Evolutionary conservation across 2,797 vertebrate species (phyloP), one percentile per base, ranked within the genome.

Genomic region (Falco cherrug): DNA sequence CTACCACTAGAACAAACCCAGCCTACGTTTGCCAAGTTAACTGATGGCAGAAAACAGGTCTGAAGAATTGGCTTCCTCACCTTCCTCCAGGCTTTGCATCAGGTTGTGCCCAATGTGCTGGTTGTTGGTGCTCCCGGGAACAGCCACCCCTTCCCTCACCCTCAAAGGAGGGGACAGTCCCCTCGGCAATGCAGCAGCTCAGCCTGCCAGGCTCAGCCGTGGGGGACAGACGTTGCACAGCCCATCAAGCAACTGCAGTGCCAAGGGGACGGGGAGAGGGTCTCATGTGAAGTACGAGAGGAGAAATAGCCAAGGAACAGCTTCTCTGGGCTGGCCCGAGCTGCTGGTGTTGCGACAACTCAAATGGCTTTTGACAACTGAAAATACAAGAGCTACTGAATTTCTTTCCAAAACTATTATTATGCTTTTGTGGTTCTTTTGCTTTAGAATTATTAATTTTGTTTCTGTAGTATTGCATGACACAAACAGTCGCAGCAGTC

Each of bases 231-330:
- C 17, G n/a, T 21, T 19, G 11, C 2, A 1, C 28, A 68, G 29
- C n/a, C 50, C 81, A 29, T 6, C 65, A 13, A 31, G 24, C 15
- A 26, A 61, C 1, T 14, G 56, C 22, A 21, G 3, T 10, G 24
- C 31, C 85, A 82, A 11, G 3, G 1, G 33, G 76, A 20, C 0
- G 2, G 16, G 43, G 33, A 77, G 56, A 74, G 24, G 35, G 6
- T 33, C 35, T 35, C 4, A 26, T 0, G 6, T 14, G 29, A 81
- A 37, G 10, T 10, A 31, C 1, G 0, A 3, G 39, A 56, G 11
- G 16, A 84, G 37, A 57, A 90, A 79, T 26, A n/a, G 54, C 37
- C 45, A 57, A 39, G 43, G n/a, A 64, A 43, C 70, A 54, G 5
- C 59, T 81, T 75, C 41, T 48, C 64, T 53, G 78, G 24, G 25